Evolutionary conservation across 1,140 invertebrate species (phyloP), one percentile per base, ranked within the genome.

Genomic region (Lepidurus couesii): DNA sequence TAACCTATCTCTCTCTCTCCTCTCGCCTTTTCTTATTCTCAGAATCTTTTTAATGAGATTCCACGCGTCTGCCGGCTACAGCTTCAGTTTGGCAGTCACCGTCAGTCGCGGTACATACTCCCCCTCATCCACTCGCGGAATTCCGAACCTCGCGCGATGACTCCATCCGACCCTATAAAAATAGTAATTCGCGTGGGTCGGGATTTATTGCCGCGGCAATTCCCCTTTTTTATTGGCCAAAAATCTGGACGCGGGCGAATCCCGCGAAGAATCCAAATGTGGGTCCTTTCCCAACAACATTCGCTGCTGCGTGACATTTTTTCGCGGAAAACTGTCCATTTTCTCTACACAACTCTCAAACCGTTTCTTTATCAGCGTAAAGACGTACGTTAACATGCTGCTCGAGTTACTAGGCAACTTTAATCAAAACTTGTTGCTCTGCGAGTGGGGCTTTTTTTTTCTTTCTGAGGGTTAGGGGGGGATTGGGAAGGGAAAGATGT

Each of bases 61-160:
- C 53, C 7, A 21, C 53, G 53, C 53, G 53, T 65, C 53, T 65
- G 53, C 53, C 53, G 53, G n/a, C 53, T 65, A 13, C 7, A 13
- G 53, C 53, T 21, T 65, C 13, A 21, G 53, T 65, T 65, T 65
- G 53, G 53, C 53, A 65, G 53, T 65, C 47, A 65, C 8, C 16
- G 53, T 65, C 53, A 65, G 53, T 65, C 53, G 16, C 53, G 53
- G 21, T 65, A 65, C 53, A 21, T 21, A 16, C 53, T 65, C 16
- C 53, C 53, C 53, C 21, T 65, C 53, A 65, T 65, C 53, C 53
- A 65, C 53, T 65, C 53, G 53, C 53, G 53, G 53, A 65, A 65
- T 65, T 16, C 21, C 53, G 21, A 65, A 65, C 16, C 53, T 65
- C 53, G 21, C 53, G 53, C 16, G 53, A 65, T 65, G 53, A 65